Evolutionary conservation across 1,140 invertebrate species (phyloP), one percentile per base, ranked within the genome.

Genomic region (Sinonovacula constricta): DNA sequence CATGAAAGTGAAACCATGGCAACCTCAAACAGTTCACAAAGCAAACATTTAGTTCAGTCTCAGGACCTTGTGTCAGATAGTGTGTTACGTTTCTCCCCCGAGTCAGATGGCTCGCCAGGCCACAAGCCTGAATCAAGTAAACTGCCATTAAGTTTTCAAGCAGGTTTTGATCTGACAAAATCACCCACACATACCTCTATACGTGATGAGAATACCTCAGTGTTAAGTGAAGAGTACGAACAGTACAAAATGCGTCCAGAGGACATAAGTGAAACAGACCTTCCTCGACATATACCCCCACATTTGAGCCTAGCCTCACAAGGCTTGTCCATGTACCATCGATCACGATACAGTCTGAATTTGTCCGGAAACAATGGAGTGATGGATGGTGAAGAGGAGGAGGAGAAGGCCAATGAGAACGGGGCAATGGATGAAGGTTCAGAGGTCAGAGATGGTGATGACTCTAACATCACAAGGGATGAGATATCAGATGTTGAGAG

Each of bases 161-260:
- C 75, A 67, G 76, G 69, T n/a, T 51, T 81, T 28, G 66, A 81
- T 39, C 67, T 81, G 53, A 60, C 67, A 24, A 82, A 82, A 74
- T 82, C 81, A 57, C 81, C 83, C 28, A 80, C 78, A 39, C 76
- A 79, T 65, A 74, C 77, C 51, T 80, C 80, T 49, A 39, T 34
- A n/a, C n/a, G 70, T 33, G 66, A 74, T 63, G 80, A 82, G 53
- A 69, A 70, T 69, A 67, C 45, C 22, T 68, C 74, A 59, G 24
- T 34, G 30, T 31, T 68, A n/a, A 30, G 24, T 53, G 66, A 69
- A 24, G 54, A 68, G 57, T 77, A 68, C 60, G 65, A 39, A 60
- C 75, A 62, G 53, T 78, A 76, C 31, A 51, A 51, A 31, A 12
- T n/a, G 3, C 28, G 62, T 7, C 34, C 51, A 24, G 59, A 75